These are phyloP conservation scores for Lota lota DNA, from an alignment of 2,113 vertebrate species.

Conservation along the genomic window DNA sequence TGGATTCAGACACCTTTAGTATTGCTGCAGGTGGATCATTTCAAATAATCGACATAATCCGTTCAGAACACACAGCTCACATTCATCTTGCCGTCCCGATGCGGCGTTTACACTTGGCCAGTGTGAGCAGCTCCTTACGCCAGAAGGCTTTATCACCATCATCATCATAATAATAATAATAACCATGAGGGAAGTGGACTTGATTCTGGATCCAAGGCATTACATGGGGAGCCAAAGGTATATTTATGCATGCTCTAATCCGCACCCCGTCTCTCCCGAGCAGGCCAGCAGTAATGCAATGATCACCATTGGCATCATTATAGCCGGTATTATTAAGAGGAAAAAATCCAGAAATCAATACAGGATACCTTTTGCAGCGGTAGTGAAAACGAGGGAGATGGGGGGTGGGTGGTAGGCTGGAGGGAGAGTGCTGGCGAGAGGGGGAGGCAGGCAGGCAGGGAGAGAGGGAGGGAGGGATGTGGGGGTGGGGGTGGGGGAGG, in stretches of 20 bases:
- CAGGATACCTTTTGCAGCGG: slow-evolving; percentile 76
- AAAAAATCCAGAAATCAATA: slow-evolving; percentile 67
- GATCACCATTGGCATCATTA: slow-evolving; percentile 70
- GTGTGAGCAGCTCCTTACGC: not conserved
- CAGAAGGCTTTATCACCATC: not conserved
- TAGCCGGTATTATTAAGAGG: slow-evolving; percentile 66
- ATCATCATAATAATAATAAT: not conserved
- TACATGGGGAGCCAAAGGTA: slow-evolving; percentile 40
- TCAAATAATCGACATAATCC: not conserved
- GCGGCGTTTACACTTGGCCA: not conserved
- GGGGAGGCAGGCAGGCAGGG: slow-evolving; percentile 5
- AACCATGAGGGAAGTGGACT: not conserved
- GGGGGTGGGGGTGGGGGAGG: slow-evolving; percentile 3
- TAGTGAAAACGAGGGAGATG: slow-evolving; percentile 70
- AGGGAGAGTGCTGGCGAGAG: not conserved
- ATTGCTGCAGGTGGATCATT: not conserved
- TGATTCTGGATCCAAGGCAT: slow-evolving; percentile 35
- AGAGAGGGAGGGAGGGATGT: not conserved
- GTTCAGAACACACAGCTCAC: not conserved
- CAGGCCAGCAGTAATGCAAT: slow-evolving; percentile 55
- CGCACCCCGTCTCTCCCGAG: slow-evolving; percentile 35
- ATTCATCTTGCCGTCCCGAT: not conserved
- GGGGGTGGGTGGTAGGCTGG: slow-evolving; percentile 5
- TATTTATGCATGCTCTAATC: slow-evolving; percentile 41
- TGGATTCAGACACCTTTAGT: not conserved